Evolutionary conservation across 2,888 invertebrate species (phyloP), one percentile per base, ranked within the genome.

Genomic region (Ornithoptera alexandrae): DNA sequence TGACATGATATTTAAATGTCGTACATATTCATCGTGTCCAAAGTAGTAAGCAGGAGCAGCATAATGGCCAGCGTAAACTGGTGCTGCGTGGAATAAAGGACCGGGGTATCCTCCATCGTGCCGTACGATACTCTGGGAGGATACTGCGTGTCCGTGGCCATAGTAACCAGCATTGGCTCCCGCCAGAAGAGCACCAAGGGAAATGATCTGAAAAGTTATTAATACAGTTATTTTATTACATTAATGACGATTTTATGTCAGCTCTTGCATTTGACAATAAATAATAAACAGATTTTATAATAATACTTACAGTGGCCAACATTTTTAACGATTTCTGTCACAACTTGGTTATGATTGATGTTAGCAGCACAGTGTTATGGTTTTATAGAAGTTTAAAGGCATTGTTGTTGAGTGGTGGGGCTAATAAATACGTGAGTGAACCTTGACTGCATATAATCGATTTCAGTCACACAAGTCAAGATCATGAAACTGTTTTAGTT

Each of bases 121-220:
- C 59, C 87, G 88, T 70, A 93, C 81, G 74, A 92, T 89, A 83
- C 87, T 91, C 76, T 93, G 92, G 57, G 91, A 89, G 22, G 92
- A 92, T 24, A 90, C 84, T 15, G 90, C 92, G 17, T 80, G 79
- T 76, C 90, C 89, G 78, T 89, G 89, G 72, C 77, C 77, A 70
- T 84, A 86, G 85, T 86, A 90, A 75, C 94, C 94, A 65, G 94
- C 94, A 77, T 89, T 93, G 78, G 92, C 92, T 24, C 92, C 85
- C 70, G 88, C 88, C 85, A 93, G 75, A 78, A 93, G 80, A 81
- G 89, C 87, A 83, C 88, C 83, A 76, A 93, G 79, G 74, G 88
- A 83, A 77, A 90, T 79, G 71, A 90, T 83, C 90, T 90, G 76
- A 20, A 79, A 75, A 69, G 58, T 71, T 12, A 46, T 46, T 4